These are phyloP conservation scores for Agrilus mali DNA, from an alignment of 2,888 invertebrate species.

Conservation along the genomic window DNA sequence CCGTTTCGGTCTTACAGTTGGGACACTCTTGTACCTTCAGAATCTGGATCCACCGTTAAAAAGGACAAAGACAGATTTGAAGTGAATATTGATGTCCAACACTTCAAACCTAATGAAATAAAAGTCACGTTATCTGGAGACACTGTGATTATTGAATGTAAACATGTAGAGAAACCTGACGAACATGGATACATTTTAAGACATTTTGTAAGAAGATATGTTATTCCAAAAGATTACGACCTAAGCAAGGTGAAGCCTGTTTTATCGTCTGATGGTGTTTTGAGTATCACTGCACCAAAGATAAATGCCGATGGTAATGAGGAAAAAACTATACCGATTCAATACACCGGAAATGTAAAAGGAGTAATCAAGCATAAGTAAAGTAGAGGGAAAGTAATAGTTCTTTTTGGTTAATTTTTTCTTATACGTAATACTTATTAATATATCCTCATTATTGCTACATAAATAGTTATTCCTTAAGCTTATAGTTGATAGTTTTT, in stretches of 20 bases:
- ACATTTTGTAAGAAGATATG: slow-evolving; percentile 62
- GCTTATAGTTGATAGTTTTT: too few relatives aligned
- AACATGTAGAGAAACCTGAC: slow-evolving; percentile 63
- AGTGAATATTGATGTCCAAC: slow-evolving; percentile 62
- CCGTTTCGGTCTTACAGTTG: slow-evolving; percentile 21
- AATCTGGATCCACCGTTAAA: slow-evolving; percentile 41
- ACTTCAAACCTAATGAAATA: slow-evolving; percentile 71
- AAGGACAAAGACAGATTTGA: slow-evolving; percentile 55
- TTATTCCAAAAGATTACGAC: slow-evolving; percentile 61
- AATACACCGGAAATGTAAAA: slow-evolving; percentile 28
- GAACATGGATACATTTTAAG: slow-evolving; percentile 66
- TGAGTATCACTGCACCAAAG: slow-evolving; percentile 53
- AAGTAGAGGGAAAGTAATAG: too few relatives aligned
- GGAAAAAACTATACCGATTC: slow-evolving; percentile 35
- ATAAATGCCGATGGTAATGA: slow-evolving; percentile 27
- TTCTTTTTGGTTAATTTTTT: too few relatives aligned
- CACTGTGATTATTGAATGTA: slow-evolving; percentile 59
- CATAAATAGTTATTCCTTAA: too few relatives aligned
- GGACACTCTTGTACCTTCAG: slow-evolving; percentile 43
- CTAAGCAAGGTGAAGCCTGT: slow-evolving; percentile 58
- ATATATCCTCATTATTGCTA: too few relatives aligned
- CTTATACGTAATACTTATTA: too few relatives aligned
- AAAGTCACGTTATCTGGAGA: slow-evolving; percentile 58
- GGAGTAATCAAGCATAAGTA: too few relatives aligned
- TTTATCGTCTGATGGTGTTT: slow-evolving; percentile 62